Evolutionary conservation across 1,140 invertebrate species (phyloP).

Genomic region (Bombus ignitus): DNA sequence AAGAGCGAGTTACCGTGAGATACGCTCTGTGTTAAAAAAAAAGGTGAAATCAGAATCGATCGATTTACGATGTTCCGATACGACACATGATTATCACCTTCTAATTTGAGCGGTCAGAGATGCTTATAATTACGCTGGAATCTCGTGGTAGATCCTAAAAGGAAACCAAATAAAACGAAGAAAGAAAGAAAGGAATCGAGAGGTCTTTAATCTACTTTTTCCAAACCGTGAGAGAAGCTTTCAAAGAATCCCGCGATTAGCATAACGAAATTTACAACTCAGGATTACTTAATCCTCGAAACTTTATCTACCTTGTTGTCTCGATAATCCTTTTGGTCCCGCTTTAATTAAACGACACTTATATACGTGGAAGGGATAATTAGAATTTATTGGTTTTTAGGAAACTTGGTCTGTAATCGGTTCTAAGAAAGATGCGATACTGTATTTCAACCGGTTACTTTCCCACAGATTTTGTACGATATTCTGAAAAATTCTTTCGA

Average conservation of each 20-base stretch:
- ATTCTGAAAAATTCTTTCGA: not conserved
- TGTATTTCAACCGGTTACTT: not conserved
- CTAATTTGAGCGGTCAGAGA: conserved; percentile 14
- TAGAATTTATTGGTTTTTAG: conserved; percentile 38
- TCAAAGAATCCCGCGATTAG: conserved; percentile 12
- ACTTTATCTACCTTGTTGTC: conserved; percentile 1
- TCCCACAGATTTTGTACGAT: not conserved
- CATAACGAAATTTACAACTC: conserved; percentile 41
- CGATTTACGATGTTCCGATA: conserved; percentile 27
- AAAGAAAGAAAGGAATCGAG: not conserved
- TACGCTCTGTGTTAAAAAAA: too few species aligned
- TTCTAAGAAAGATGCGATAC: not conserved
- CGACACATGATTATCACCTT: conserved; percentile 43
- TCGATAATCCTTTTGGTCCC: conserved; percentile 20
- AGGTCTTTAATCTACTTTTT: conserved; percentile 38
- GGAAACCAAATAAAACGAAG: not conserved
- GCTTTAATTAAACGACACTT: conserved; percentile 35
- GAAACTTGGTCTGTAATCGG: not conserved
- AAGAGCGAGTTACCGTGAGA: not conserved
- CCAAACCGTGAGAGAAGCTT: not conserved
- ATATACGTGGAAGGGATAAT: conserved; percentile 1
- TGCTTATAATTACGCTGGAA: conserved; percentile 32
- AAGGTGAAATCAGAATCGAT: conserved; percentile 5
- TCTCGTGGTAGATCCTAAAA: not conserved
- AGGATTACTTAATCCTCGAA: conserved; percentile 19